Conservation (phyloP, 2,888 invertebrate genomes). For the Cremastinae sp. region DNA sequence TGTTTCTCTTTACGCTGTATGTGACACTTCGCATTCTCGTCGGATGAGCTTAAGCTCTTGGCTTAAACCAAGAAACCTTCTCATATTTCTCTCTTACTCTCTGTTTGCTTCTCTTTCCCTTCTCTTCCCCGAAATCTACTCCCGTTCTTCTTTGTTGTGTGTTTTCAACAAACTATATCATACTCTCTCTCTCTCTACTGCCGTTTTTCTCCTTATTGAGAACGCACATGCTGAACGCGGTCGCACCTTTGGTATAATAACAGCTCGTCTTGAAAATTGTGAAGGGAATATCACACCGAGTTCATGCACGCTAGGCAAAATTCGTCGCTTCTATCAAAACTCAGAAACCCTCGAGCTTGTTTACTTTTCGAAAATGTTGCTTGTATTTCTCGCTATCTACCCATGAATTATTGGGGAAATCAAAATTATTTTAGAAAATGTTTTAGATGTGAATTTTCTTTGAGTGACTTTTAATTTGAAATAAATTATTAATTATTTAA, state of each 20-base stretch:
- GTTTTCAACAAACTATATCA: neutral
- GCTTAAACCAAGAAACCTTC: conserved; percentile 38
- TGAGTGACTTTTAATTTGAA: too few relatives aligned
- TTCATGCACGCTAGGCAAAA: conserved; percentile 3
- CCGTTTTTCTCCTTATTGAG: too few relatives aligned
- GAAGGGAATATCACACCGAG: conserved; percentile 26
- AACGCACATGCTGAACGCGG: conserved; percentile 5
- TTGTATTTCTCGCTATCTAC: conserved; percentile 12
- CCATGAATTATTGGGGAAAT: too few relatives aligned
- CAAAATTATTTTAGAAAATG: too few relatives aligned
- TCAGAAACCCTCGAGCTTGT: conserved; percentile 2
- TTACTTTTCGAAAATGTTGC: conserved; percentile 20
- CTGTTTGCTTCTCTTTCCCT: neutral
- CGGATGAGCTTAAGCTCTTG: conserved; percentile 34
- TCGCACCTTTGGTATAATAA: conserved; percentile 9
- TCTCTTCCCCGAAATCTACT: neutral
- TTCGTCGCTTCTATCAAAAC: conserved; percentile 12
- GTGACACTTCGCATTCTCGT: conserved; percentile 45
- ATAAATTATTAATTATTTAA: too few relatives aligned
- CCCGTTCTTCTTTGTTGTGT: neutral
- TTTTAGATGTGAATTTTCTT: too few relatives aligned
- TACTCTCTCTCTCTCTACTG: neutral
- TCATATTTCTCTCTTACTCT: conserved; percentile 26
- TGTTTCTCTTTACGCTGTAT: conserved; percentile 23
- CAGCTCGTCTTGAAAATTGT: neutral